Evolutionary conservation across 1,140 invertebrate species (phyloP), one percentile per base, ranked within the genome.

Genomic region (Ooceraea biroi): DNA sequence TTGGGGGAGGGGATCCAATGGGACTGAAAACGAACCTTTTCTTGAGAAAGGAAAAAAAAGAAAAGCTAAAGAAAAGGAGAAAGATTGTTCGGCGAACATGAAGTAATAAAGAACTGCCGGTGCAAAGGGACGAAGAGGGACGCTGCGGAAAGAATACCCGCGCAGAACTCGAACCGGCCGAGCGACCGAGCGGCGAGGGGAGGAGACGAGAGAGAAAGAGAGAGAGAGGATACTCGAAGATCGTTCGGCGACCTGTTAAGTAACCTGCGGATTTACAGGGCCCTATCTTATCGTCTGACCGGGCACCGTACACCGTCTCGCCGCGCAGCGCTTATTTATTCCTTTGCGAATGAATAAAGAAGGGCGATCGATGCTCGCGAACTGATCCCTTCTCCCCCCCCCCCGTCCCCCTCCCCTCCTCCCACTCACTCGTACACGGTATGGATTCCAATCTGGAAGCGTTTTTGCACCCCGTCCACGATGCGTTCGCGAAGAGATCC

Each of bases 331-430:
- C 90, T 93, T 93, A 94, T 94, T 94, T 94, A 94, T 94, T 89
- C 89, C 85, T 87, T 92, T 91, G 90, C 91, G 93, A 93, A 93
- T 94, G 93, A 94, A 94, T 94, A 94, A 94, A 94, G 94, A 94
- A 94, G 91, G 89, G 84, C 91, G 92, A 94, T 93, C 93, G 93
- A 93, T 93, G 91, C 92, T 90, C 89, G 87, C 72, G 82, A 17
- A 17, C 85, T 72, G 69, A 78, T 82, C 83, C 61, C 58, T 7
- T 7, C 36, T 7, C 7, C 36, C 7, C 36, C 7, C 36, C 36
- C 36, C 36, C 36, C 36, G 2, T 7, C 36, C 7, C 36, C 36
- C 36, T 7, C 2, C 36, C 36, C 2, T 36, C 36, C 36, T 3
- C 36, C 36, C 36, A 36, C 36, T 7, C 36, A 36, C 36, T 46